Evolutionary conservation across 2,888 invertebrate species (phyloP).

Genomic region (Ochlodes sylvanus): DNA sequence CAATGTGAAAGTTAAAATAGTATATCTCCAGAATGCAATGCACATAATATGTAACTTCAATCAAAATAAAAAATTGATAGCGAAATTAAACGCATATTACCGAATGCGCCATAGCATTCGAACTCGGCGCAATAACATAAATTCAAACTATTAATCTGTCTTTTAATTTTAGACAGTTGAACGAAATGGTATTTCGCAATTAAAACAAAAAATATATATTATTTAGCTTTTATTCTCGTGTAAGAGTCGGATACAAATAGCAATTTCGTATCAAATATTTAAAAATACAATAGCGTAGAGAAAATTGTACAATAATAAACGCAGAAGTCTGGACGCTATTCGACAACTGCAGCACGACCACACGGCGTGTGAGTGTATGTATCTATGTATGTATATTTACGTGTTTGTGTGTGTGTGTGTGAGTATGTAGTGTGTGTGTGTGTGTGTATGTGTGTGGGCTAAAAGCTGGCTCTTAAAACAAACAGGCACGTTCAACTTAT

Average conservation of each 20-base stretch:
- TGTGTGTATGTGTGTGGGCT: conserved; percentile 8
- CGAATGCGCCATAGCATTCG: too few species aligned
- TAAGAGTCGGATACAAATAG: conserved; percentile 80
- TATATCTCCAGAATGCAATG: too few species aligned
- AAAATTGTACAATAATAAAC: conserved; percentile 76
- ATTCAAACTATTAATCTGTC: too few species aligned
- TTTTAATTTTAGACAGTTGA: too few species aligned
- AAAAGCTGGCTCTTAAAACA: conserved; percentile 51
- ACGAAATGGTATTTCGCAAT: not conserved
- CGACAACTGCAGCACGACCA: conserved; percentile 19
- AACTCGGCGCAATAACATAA: too few species aligned
- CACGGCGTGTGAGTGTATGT: not conserved
- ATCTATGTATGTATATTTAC: not conserved
- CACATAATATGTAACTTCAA: too few species aligned
- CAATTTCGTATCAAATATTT: conserved; percentile 79
- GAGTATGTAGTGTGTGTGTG: not conserved
- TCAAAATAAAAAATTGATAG: too few species aligned
- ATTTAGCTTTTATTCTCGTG: conserved; percentile 76
- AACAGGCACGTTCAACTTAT: conserved; percentile 75
- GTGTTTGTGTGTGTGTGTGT: not conserved
- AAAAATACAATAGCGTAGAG: conserved; percentile 71
- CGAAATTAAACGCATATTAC: too few species aligned
- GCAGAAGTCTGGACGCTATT: conserved; percentile 58
- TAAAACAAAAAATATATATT: conserved; percentile 53
- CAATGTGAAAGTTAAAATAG: too few species aligned